Evolutionary conservation across 2,888 invertebrate genomes (phyloP), one percentile per base, ranked within the genome.

Genomic region (Lamproptera curius): DNA sequence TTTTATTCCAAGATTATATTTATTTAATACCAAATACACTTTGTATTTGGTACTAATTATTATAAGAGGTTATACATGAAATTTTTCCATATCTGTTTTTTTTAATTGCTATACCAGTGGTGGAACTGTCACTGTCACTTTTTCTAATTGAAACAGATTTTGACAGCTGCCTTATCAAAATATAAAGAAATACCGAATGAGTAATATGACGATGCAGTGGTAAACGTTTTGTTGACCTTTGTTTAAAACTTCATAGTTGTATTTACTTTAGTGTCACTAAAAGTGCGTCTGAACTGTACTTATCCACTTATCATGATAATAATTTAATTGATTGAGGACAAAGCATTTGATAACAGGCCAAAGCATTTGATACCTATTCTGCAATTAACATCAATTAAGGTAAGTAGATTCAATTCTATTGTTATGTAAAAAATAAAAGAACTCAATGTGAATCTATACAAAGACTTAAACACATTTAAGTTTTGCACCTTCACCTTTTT

Each of bases 291-390:
- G 15, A 23, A 41, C 36, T 47, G 5, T 13, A 33, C 23, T 42
- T 47, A 47, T 47, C 47, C 23, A 1, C 42, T 47, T 42, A 47
- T 47, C 42, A 39, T 39, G 48, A 48, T 48, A 28, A 43, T 23
- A 31, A 38, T 20, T 15, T 34, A 35, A 42, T 38, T 42, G 28
- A 42, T 42, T 14, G n/a, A 48, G 39, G 34, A 10, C 1, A 26
- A 39, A 39, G 28, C 10, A 15, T 43, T 39, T 26, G 36, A 43
- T 31, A 11, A n/a, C n/a, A n/a, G n/a, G n/a, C n/a, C n/a, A n/a
- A n/a, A 31, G 13, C 28, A 39, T 48, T 39, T 39, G n/a, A n/a
- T 33, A 15, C 13, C 6, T 39, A 39, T 42, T 15, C 43, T 16
- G 13, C 11, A 23, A 37, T 14, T 31, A 38, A 48, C 3, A 23